A percentile compares a stretch with the other conserved stretches of the same genome.
Conservation (phyloP, 2,888 invertebrate species). For the Drosophila melanosoma region DNA sequence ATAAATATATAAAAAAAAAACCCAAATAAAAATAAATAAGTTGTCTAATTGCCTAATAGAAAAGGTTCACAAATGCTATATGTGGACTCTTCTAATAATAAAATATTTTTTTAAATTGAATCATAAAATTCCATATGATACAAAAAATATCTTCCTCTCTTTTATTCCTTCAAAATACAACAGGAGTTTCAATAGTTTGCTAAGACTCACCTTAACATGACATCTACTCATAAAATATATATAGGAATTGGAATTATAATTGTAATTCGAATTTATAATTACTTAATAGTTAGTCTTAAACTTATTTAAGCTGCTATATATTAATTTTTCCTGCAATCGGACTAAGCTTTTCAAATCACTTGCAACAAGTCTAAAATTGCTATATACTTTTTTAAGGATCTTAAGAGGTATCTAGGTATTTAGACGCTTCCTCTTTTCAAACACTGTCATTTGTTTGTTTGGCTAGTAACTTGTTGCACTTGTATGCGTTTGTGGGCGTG, state of each 20-base stretch:
- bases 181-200: not conserved
- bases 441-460: conserved; percentile 31
- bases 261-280: not conserved
- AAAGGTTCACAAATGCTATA: not conserved
- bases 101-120: not conserved
- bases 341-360: not conserved
- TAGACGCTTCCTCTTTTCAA: no score
- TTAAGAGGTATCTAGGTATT: conserved; percentile 14
- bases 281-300: not conserved
- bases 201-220: not conserved
- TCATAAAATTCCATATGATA: not conserved
- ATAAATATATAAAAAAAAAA: not conserved
- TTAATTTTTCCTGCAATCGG: not conserved
- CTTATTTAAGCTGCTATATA: not conserved
- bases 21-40: not conserved
- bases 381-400: not conserved
- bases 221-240: not conserved
- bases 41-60: not conserved
- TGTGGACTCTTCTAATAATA: not conserved
- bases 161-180: not conserved
- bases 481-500: conserved; percentile 42
- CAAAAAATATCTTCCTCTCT: no score
- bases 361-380: not conserved
- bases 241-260: not conserved
- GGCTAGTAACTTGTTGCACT: conserved; percentile 55